Percentiles rank a stretch among this genome's conserved stretches.
Conservation (phyloP, 1,140 invertebrate species). For the Paramacrobiotus metropolitanus region DNA sequence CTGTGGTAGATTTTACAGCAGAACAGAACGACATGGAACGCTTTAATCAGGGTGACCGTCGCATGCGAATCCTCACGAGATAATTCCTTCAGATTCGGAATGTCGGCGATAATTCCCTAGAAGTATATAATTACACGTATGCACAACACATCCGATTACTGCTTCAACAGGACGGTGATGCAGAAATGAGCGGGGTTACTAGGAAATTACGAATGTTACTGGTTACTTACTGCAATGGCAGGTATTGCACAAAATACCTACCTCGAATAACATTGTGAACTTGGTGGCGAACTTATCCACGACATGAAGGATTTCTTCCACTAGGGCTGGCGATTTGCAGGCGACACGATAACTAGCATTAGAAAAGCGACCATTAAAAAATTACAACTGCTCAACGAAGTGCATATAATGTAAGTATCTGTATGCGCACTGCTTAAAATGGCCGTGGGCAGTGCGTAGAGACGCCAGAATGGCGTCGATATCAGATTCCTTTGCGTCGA, state of each 20-base stretch:
- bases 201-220: background rate
- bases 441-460: background rate
- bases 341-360: background rate
- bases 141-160: too few relatives aligned
- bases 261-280: background rate
- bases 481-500: background rate
- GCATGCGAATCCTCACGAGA: background rate
- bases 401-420: too few relatives aligned
- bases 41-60: background rate
- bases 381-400: background rate
- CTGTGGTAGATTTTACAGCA: constrained; percentile 93
- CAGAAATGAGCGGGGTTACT: too few relatives aligned
- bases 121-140: too few relatives aligned
- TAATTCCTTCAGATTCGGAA: background rate
- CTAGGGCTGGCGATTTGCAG: background rate
- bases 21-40: constrained; percentile 32
- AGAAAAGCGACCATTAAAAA: too few relatives aligned
- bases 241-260: background rate
- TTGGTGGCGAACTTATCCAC: background rate
- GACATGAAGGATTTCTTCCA: background rate
- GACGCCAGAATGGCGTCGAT: background rate
- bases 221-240: background rate
- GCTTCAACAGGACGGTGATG: too few relatives aligned
- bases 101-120: background rate
- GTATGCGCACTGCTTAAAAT: background rate